Evolutionary conservation across 2,888 invertebrate genomes (phyloP), one percentile per base, ranked within the genome.

Genomic region (Zhengitettix transpicula): DNA sequence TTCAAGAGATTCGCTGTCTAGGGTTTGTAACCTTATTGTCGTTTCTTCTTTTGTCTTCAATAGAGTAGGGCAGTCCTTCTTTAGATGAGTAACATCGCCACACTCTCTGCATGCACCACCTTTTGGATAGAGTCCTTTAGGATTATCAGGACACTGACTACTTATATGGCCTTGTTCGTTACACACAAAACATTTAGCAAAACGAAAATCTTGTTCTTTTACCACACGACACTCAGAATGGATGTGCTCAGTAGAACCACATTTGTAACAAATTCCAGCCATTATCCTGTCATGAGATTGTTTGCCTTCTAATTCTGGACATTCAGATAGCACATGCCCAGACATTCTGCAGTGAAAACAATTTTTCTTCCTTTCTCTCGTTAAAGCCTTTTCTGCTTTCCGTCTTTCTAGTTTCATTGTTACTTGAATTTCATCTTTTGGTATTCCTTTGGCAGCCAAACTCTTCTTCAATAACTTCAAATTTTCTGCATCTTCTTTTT

Each of bases 121-220:
- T 72, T 88, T 83, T 0, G 93, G 92, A 75, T 92, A 94, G 10
- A 90, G 73, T 0, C 94, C 94, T 68, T 83, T 83, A 0, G 85
- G 84, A 75, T 94, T 94, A 69, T 92, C 86, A 7, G 91, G 89
- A 72, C 94, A 95, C 68, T 91, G 88, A 62, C 84, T 80, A 0
- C 92, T 84, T 66, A 94, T 84, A 71, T 95, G 94, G 9, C 94
- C 94, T 73, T 82, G 83, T 72, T 92, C 84, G 59, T 83, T 83
- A 71, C 94, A 95, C 65, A 94, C 85, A 69, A 93, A 94, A 72
- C 94, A 95, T 59, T 82, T 84, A 0, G 93, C 93, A 75, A 83
- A 91, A 69, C 87, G 81, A 40, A 55, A 63, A 61, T 84, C 82
- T 63, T 81, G 78, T 52, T 78, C 78, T 65, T 75, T 79, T 44